Base-by-base conservation (phyloP, 2,113 vertebrate genomes). In the Puffinus mauretanicus region DNA sequence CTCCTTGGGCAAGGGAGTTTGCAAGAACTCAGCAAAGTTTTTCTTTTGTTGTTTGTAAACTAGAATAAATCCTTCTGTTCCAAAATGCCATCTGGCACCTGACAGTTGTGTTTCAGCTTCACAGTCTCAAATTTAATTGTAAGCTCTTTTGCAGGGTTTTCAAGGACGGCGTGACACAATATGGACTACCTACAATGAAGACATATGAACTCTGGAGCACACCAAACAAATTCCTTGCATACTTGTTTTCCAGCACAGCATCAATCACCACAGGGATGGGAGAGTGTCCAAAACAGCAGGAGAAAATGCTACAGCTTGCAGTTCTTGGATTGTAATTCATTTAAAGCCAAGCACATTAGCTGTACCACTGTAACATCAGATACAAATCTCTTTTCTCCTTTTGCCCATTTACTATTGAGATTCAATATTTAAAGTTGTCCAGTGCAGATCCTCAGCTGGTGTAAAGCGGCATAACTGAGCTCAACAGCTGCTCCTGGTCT, bases 1-100 rank as follows among this genome's bases (percentile, higher is more conserved):
- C 94, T 96, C 95, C 92, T 95, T 90, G 90, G 86, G 58, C 67
- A 57, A 75, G 61, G 51, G 69, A 96, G 87, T 96, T 94, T 85
- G 71, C 58, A 85, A 94, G 52, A 95, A 81, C 87, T 93, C 82
- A 62, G 88, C 77, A 94, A 96, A 96, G 94, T 93, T 96, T 94
- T 91, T 44, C 86, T 88, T 93, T n/a, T 93, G 92, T 94, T 92
- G 82, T 83, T 93, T 86, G 89, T 80, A 95, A 97, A 95, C 88
- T 92, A 93, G 73, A 97, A 97, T 97, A 97, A 97, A 97, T 97
- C 96, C 96, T 97, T 97, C 97, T 96, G 93, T 97, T 97, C 95
- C 94, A 91, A 96, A 97, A 95, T 94, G 93, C 96, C 97, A 97
- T 97, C 97, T 97, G 97, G 97, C 95, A 97, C 95, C 97, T 97